phyloP scores from a whole-genome alignment of 1,140 invertebrate genomes.

The Himalopsyche phryganea region DNA sequence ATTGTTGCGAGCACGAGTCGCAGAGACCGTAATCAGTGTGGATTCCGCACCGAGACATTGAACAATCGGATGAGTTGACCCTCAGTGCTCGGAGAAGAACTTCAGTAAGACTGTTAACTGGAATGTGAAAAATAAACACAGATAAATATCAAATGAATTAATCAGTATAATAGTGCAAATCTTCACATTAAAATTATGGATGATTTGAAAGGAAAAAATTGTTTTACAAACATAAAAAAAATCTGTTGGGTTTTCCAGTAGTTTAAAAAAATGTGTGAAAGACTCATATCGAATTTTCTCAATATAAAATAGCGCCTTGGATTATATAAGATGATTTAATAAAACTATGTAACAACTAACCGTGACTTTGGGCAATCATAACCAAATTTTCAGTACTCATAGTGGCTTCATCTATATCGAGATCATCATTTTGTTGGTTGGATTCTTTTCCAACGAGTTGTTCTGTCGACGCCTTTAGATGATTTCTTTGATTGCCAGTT shows the following conservation, averaged over 20 bases:
- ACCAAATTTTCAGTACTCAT: slow-evolving; percentile 2
- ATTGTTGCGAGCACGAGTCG: slow-evolving; percentile 15
- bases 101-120: slow-evolving; percentile 31
- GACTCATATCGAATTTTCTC: no score
- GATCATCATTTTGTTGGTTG: neutral
- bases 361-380: slow-evolving; percentile 8
- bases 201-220: neutral
- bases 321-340: no score
- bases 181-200: no score
- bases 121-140: slow-evolving; percentile 9
- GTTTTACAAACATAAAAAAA: no score
- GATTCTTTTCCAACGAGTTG: neutral
- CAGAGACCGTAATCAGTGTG: slow-evolving; percentile 18
- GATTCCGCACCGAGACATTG: slow-evolving; percentile 20
- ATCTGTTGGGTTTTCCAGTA: no score
- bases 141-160: slow-evolving; percentile 1
- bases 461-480: neutral
- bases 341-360: no score
- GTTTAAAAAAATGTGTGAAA: no score
- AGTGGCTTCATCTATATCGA: neutral
- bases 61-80: slow-evolving; percentile 7
- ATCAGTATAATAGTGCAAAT: neutral
- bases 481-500: neutral
- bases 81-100: slow-evolving; percentile 20
- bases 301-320: no score